These are phyloP conservation scores for Pogonocherus hispidulus DNA, from an alignment of 2,888 invertebrate genomes.

Conservation along the genomic window DNA sequence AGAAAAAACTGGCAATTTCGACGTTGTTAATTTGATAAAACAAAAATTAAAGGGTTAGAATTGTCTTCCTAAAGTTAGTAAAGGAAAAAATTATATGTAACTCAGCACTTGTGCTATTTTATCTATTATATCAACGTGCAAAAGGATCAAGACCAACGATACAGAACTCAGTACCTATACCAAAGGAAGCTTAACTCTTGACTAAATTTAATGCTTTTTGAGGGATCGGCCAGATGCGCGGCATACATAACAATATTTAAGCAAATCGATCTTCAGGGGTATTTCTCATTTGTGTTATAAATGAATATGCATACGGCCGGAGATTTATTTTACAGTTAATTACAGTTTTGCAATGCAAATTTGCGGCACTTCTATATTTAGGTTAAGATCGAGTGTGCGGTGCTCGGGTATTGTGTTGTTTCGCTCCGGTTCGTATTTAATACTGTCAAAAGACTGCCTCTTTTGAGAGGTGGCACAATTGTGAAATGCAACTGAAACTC, in stretches of 20 bases:
- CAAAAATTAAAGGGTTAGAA: too few species aligned
- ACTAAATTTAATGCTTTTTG: constrained; percentile 10
- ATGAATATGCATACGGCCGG: constrained; percentile 63
- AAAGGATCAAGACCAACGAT: too few species aligned
- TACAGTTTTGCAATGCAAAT: constrained; percentile 67
- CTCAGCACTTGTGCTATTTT: too few species aligned
- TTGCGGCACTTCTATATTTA: constrained; percentile 63
- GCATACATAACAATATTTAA: constrained; percentile 33
- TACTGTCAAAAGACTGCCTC: constrained; percentile 41
- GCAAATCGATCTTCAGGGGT: constrained; percentile 53
- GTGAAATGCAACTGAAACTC: neutral
- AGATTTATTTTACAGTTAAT: constrained; percentile 66
- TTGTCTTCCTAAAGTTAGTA: too few species aligned
- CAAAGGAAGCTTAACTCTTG: neutral
- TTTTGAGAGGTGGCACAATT: constrained; percentile 1
- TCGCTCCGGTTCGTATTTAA: constrained; percentile 52
- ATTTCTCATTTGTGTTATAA: constrained; percentile 57
- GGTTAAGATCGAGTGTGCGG: constrained; percentile 57
- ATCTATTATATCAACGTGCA: too few species aligned
- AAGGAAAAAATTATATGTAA: too few species aligned
- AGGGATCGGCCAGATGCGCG: neutral
- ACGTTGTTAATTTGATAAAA: too few species aligned
- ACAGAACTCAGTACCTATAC: too few species aligned
- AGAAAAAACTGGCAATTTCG: too few species aligned
- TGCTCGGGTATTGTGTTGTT: constrained; percentile 49